phyloP scores from a whole-genome alignment of 2,113 vertebrate species.

The Protobothrops flavoviridis region DNA sequence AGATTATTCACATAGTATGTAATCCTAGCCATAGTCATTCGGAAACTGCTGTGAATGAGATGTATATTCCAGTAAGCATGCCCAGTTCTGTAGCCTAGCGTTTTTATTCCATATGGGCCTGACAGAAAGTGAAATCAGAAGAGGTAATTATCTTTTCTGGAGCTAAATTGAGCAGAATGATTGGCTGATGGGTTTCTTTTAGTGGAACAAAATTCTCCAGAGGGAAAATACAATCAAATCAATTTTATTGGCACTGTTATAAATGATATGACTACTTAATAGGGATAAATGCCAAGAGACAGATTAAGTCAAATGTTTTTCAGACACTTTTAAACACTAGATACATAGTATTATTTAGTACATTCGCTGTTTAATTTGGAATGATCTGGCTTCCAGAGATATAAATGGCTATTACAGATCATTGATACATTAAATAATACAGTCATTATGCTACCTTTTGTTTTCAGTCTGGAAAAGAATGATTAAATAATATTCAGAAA shows the following conservation, averaged over 20 bases:
- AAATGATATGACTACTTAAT: constrained; percentile 28
- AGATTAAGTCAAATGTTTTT: constrained; percentile 30
- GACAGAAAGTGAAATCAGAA: constrained; percentile 30
- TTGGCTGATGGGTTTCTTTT: constrained; percentile 32
- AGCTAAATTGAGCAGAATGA: constrained; percentile 36
- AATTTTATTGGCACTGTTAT: constrained; percentile 30
- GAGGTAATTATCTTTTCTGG: constrained; percentile 34
- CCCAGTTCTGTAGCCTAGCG: not conserved
- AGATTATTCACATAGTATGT: not conserved
- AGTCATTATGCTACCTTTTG: not conserved
- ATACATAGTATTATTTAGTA: constrained; percentile 18
- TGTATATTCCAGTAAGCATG: not conserved
- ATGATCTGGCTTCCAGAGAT: not conserved
- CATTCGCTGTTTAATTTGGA: not conserved
- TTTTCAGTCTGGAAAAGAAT: not conserved
- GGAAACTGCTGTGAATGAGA: not conserved
- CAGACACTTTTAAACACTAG: constrained; percentile 17
- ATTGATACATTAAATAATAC: constrained; percentile 3
- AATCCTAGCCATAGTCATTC: not conserved
- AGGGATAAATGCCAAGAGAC: constrained; percentile 35
- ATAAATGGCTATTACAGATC: not conserved
- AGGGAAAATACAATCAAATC: constrained; percentile 37
- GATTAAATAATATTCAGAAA: not conserved
- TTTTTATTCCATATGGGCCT: constrained; percentile 22
- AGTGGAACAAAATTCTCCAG: constrained; percentile 28